These are phyloP conservation scores for Microtus montanus DNA, from an alignment of 2,113 vertebrate genomes.

Conservation along the genomic window DNA sequence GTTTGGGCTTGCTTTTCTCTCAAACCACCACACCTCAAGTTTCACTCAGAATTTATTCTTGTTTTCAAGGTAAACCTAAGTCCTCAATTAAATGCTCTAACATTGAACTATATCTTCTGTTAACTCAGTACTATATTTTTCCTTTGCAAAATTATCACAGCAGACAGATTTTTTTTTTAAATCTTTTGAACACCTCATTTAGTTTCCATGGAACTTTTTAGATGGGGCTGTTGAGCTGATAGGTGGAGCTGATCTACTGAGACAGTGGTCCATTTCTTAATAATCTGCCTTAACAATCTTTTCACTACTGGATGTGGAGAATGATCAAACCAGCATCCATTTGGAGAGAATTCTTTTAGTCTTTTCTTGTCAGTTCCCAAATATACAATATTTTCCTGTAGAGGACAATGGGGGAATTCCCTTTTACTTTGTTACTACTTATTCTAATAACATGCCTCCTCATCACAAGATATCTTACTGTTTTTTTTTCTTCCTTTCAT, in stretches of 20 bases:
- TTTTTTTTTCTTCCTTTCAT: not conserved
- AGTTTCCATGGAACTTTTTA: not conserved
- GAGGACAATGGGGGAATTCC: fast-evolving
- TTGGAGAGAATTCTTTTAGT: not conserved
- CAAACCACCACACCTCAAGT: not conserved
- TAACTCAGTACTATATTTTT: not conserved
- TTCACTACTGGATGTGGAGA: not conserved
- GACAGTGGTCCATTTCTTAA: not conserved
- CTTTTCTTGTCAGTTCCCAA: not conserved
- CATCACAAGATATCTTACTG: not conserved
- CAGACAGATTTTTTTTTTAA: not conserved
- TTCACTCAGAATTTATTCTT: not conserved
- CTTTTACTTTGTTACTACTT: not conserved
- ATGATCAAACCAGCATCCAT: not conserved
- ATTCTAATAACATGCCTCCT: not conserved
- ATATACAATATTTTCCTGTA: not conserved
- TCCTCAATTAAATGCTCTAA: not conserved
- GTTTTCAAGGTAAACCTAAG: not conserved
- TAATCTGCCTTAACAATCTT: not conserved
- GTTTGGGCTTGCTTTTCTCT: not conserved
- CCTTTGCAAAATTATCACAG: not conserved
- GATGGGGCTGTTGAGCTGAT: not conserved
- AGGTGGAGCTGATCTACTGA: no score
- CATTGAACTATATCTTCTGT: not conserved
- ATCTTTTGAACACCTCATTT: not conserved